phyloP scores from a whole-genome alignment of 64 coral and sea anemone genomes.

The Pocillopora verrucosa region DNA sequence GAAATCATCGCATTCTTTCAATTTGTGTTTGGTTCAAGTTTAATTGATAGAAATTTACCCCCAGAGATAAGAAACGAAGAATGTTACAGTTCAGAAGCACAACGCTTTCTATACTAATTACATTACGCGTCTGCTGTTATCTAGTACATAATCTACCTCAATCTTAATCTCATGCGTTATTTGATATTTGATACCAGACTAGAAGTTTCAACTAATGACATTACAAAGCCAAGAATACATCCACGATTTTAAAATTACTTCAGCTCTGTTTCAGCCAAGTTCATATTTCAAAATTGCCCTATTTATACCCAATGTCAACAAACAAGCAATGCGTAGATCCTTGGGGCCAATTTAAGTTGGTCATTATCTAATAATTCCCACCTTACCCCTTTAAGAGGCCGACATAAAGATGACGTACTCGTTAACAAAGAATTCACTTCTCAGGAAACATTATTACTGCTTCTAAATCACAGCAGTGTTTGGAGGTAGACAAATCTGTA shows the following conservation, averaged over 20 bases:
- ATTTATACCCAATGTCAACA: conserved; percentile 15
- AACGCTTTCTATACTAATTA: too few species aligned
- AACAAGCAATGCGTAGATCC: not conserved
- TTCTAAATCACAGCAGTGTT: not conserved
- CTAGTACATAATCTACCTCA: too few species aligned
- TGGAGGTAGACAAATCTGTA: not conserved
- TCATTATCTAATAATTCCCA: not conserved
- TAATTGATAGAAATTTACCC: too few species aligned
- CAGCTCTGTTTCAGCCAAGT: not conserved
- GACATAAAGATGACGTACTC: not conserved
- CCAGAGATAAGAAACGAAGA: not conserved
- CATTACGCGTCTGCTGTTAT: not conserved
- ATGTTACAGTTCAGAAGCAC: not conserved
- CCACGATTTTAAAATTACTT: too few species aligned
- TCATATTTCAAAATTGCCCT: not conserved
- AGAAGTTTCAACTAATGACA: too few species aligned
- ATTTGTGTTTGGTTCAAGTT: not conserved
- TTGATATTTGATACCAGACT: too few species aligned
- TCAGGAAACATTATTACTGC: not conserved
- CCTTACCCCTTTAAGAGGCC: not conserved
- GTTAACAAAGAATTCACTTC: not conserved
- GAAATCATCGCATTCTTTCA: not conserved
- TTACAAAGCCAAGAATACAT: too few species aligned
- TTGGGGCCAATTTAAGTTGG: too few species aligned
- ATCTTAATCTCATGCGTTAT: not conserved